These are phyloP conservation scores for Cydia splendana DNA, from an alignment of 1,140 invertebrate genomes.

Conservation along the genomic window DNA sequence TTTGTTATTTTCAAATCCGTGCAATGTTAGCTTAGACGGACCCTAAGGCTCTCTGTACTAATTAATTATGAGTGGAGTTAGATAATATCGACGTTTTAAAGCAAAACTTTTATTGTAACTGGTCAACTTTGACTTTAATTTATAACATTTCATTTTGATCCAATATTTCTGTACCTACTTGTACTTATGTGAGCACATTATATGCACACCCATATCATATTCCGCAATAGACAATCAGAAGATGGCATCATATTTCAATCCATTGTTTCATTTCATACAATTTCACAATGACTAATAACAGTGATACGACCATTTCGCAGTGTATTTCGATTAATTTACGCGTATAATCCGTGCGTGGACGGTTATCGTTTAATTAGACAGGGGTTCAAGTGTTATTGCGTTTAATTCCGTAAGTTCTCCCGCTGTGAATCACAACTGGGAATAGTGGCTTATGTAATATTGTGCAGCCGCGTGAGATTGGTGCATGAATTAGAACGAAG, in stretches of 20 bases:
- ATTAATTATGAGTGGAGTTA: too few relatives aligned
- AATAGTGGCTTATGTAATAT: constrained; percentile 16
- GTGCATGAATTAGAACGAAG: neutral
- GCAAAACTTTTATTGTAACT: too few relatives aligned
- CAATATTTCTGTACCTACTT: neutral
- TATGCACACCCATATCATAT: neutral
- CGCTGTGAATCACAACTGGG: constrained; percentile 20
- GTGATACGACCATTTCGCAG: neutral
- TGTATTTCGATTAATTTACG: constrained; percentile 1
- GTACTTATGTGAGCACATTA: neutral
- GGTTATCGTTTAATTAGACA: constrained; percentile 31
- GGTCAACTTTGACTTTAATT: neutral
- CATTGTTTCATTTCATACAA: constrained; percentile 27
- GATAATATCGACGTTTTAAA: too few relatives aligned
- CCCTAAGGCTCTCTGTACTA: too few relatives aligned
- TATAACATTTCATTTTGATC: neutral
- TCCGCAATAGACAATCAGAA: constrained; percentile 16
- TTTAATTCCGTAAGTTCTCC: constrained; percentile 28
- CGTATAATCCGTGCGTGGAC: constrained; percentile 17
- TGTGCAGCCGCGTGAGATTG: neutral
- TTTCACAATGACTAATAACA: constrained; percentile 31
- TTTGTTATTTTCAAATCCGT: too few relatives aligned
- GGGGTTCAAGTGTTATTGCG: constrained; percentile 22
- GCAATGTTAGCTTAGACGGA: too few relatives aligned
- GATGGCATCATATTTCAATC: constrained; percentile 23